Percentiles rank a stretch among this genome's conserved stretches.
Conservation (phyloP, 2,113 vertebrate genomes). For the Malaclemys terrapin region DNA sequence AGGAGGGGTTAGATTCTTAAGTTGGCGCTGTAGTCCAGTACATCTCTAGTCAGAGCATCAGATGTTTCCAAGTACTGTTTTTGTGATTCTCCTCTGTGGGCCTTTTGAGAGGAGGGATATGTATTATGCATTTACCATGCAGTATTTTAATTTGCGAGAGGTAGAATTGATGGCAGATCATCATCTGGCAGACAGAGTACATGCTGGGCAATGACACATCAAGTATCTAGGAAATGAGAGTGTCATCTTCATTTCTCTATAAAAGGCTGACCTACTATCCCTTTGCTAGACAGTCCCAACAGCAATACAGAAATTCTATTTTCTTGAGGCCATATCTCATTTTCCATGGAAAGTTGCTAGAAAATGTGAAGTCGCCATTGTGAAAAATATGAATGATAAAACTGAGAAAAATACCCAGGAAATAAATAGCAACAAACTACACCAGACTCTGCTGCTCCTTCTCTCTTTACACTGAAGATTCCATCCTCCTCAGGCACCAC, state of each 20-base stretch:
- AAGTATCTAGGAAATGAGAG: accelerated
- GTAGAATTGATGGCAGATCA: accelerated
- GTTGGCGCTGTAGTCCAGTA: background rate
- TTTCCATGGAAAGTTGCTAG: background rate
- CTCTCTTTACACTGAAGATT: background rate
- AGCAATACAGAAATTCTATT: background rate
- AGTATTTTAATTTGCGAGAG: background rate
- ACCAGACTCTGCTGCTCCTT: accelerated
- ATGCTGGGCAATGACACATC: background rate
- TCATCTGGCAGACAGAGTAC: background rate
- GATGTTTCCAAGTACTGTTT: background rate
- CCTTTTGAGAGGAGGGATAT: background rate
- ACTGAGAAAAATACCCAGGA: background rate
- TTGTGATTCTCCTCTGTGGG: background rate
- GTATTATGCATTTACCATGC: background rate
- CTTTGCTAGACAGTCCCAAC: background rate
- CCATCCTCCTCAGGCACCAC: background rate
- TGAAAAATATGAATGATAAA: background rate
- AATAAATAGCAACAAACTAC: background rate
- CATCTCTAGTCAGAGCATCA: background rate
- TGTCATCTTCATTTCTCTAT: background rate
- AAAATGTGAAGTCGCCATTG: too few species aligned
- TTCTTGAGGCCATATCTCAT: background rate
- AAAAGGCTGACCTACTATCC: background rate
- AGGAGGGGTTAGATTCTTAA: background rate